Evolutionary conservation across 2,113 vertebrate species (phyloP).

Genomic region (Ia io): DNA sequence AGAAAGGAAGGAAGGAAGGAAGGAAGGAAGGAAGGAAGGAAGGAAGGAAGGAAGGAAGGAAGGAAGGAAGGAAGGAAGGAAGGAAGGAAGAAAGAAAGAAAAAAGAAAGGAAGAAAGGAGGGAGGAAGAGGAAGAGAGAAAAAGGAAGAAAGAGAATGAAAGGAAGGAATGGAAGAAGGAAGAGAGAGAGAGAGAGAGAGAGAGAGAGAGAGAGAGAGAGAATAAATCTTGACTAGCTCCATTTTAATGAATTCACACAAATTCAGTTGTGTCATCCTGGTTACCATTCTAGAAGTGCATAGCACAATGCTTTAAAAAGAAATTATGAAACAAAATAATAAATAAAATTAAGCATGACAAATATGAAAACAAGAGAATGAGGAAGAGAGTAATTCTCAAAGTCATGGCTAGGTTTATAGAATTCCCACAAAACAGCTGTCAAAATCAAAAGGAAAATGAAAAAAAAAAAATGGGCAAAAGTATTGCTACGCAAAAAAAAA

Average conservation of each 20-base stretch:
- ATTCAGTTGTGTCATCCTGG: background rate
- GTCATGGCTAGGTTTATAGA: background rate
- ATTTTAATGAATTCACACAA: background rate
- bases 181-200: rapidly evolving
- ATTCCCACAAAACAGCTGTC: background rate
- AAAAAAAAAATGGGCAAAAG: background rate
- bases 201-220: background rate
- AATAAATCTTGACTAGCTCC: background rate
- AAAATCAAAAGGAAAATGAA: background rate
- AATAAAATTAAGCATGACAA: background rate
- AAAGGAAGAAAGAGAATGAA: too few relatives aligned
- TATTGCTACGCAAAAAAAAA: background rate
- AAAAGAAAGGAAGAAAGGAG: too few relatives aligned
- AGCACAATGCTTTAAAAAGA: background rate
- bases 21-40: too few relatives aligned
- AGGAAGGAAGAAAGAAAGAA: too few relatives aligned
- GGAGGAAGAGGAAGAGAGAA: too few relatives aligned
- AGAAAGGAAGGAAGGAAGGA: too few relatives aligned
- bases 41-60: too few relatives aligned
- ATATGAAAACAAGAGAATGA: background rate
- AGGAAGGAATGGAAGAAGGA: background rate
- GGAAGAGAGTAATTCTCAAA: background rate
- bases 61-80: too few relatives aligned
- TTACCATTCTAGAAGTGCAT: background rate
- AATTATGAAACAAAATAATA: background rate